Percentiles rank a stretch among this genome's conserved stretches.
These are phyloP conservation scores for Ctenicera cuprea DNA, from an alignment of 2,888 invertebrate genomes.

Conservation along the genomic window DNA sequence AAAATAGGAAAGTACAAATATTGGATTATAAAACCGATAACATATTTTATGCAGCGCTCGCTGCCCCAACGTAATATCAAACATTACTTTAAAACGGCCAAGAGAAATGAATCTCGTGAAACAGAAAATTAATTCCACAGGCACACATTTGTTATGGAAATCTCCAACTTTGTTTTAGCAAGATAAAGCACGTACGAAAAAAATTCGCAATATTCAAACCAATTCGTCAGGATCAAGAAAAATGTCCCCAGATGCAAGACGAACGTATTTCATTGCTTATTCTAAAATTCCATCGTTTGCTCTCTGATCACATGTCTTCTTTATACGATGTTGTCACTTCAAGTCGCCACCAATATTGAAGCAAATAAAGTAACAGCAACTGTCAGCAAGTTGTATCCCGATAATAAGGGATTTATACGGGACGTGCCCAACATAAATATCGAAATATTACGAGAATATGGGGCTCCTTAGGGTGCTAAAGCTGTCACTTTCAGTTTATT, in stretches of 20 bases:
- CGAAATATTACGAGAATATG: conserved; percentile 34
- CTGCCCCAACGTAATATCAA: background rate
- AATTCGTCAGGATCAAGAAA: background rate
- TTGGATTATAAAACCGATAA: background rate
- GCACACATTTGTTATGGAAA: too few species aligned
- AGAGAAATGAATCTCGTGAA: too few species aligned
- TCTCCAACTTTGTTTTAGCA: too few species aligned
- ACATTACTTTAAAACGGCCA: too few species aligned
- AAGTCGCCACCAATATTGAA: conserved; percentile 36
- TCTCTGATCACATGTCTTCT: conserved; percentile 27
- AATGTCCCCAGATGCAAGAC: background rate
- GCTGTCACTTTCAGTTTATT: conserved; percentile 25
- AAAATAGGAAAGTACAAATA: background rate
- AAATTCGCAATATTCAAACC: background rate
- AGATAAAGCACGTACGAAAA: background rate
- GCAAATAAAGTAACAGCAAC: conserved; percentile 43
- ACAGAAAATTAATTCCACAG: too few species aligned
- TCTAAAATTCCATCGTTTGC: conserved; percentile 18
- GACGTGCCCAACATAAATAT: conserved; percentile 44
- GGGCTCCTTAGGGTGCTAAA: conserved; percentile 25
- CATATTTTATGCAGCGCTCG: background rate
- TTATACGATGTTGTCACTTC: conserved; percentile 31
- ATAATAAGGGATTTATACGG: conserved; percentile 45
- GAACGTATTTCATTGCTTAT: background rate
- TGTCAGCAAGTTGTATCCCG: conserved; percentile 46